A percentile compares a stretch with the other conserved stretches of the same genome.
Evolutionary conservation across 2,797 vertebrate species (phyloP).

Genomic region (Thaleichthys pacificus): DNA sequence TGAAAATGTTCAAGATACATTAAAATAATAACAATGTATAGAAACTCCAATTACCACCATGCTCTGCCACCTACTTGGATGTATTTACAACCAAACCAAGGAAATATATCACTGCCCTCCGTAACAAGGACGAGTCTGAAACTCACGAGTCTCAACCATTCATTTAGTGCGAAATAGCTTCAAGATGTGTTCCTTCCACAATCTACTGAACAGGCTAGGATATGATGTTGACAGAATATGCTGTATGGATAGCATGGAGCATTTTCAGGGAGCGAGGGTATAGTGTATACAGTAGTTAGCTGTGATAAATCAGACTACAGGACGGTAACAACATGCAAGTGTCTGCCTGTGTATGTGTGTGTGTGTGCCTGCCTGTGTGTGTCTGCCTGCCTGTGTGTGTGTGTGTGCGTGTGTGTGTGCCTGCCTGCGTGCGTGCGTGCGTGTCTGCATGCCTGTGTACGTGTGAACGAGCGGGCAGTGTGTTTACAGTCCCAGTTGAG

Average conservation of each 20-base stretch:
- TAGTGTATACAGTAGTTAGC: neutral
- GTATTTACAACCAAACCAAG: too few species aligned
- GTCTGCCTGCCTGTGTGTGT: neutral
- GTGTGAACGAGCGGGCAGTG: neutral
- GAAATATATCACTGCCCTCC: neutral
- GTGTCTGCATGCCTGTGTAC: conserved; percentile 4
- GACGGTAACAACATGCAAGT: neutral
- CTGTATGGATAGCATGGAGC: neutral
- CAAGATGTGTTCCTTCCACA: neutral
- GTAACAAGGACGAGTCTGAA: neutral
- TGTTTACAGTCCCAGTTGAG: conserved; percentile 30
- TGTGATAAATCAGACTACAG: conserved; percentile 1
- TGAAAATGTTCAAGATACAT: too few species aligned
- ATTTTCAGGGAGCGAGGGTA: neutral
- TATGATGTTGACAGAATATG: conserved; percentile 8
- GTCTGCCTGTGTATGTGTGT: neutral
- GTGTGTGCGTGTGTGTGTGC: neutral
- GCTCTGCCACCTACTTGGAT: neutral
- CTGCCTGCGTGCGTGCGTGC: neutral
- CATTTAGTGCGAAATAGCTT: neutral
- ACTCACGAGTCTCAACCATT: neutral
- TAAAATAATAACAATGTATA: too few species aligned
- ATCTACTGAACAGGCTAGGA: neutral
- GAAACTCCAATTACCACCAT: too few species aligned
- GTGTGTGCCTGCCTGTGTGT: conserved; percentile 9